phyloP scores from a whole-genome alignment of 2,797 vertebrate genomes.

The Pipistrellus nathusii region DNA sequence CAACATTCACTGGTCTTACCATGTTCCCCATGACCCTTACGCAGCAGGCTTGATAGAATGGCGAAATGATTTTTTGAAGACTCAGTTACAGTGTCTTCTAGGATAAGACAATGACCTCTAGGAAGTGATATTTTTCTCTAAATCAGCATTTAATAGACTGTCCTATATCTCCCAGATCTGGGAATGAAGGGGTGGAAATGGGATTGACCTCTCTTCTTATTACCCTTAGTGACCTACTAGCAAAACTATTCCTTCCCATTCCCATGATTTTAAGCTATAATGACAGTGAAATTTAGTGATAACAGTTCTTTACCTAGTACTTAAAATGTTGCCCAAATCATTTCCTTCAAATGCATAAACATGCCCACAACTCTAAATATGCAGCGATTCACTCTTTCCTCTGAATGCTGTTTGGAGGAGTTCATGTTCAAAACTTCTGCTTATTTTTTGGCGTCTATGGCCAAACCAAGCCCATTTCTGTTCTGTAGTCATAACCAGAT shows the following conservation, averaged over 20 bases:
- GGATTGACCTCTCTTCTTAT: neutral
- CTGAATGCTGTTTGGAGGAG: neutral
- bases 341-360: conserved; percentile 33
- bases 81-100: neutral
- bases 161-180: conserved; percentile 11
- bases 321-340: conserved; percentile 23
- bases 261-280: neutral
- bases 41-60: neutral
- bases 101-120: neutral
- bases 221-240: neutral
- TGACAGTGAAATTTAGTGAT: neutral
- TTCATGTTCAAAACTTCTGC: neutral
- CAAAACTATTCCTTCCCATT: neutral
- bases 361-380: neutral
- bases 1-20: neutral
- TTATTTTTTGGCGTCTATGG: neutral
- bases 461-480: neutral
- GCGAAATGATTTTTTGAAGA: neutral
- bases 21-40: neutral
- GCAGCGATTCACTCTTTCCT: conserved; percentile 23
- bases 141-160: neutral
- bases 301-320: neutral
- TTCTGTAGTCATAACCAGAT: neutral
- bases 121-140: neutral
- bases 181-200: neutral